Conservation (phyloP, 2,797 vertebrate genomes). For the Prionace glauca region DNA sequence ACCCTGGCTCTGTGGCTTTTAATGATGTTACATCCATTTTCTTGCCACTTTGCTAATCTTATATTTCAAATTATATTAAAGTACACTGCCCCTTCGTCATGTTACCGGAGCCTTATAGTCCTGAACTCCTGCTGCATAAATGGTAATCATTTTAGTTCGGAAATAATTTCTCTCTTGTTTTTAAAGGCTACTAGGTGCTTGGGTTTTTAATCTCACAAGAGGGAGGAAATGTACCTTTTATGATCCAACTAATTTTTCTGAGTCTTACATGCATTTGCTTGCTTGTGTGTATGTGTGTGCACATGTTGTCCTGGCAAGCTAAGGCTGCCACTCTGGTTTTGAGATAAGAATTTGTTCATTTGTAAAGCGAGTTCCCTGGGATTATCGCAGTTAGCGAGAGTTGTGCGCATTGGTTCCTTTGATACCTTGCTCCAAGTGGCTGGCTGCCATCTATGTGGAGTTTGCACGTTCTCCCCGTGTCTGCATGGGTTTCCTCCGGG, state of each 20-base stretch:
- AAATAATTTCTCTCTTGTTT: neutral
- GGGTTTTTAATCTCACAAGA: neutral
- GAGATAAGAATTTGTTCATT: neutral
- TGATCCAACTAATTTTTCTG: neutral
- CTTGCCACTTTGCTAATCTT: constrained; percentile 28
- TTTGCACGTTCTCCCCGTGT: no score
- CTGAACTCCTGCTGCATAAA: neutral
- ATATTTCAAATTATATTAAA: constrained; percentile 24
- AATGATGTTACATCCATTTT: constrained; percentile 5
- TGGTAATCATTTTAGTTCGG: neutral
- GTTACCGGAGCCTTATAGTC: no score
- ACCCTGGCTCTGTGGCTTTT: neutral
- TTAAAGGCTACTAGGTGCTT: neutral
- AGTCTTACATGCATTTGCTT: neutral
- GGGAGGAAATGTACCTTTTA: neutral
- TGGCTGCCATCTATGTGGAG: neutral
- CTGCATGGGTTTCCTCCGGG: no score
- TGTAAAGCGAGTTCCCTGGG: neutral
- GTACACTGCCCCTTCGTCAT: neutral
- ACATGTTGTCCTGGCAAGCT: neutral
- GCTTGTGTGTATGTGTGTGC: no score
- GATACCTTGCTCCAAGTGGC: neutral
- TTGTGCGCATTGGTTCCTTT: neutral
- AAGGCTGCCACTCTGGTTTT: neutral
- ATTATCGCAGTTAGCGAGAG: neutral